Base-by-base conservation (phyloP, 2,797 vertebrate genomes). In the Antennarius maculatus region DNA sequence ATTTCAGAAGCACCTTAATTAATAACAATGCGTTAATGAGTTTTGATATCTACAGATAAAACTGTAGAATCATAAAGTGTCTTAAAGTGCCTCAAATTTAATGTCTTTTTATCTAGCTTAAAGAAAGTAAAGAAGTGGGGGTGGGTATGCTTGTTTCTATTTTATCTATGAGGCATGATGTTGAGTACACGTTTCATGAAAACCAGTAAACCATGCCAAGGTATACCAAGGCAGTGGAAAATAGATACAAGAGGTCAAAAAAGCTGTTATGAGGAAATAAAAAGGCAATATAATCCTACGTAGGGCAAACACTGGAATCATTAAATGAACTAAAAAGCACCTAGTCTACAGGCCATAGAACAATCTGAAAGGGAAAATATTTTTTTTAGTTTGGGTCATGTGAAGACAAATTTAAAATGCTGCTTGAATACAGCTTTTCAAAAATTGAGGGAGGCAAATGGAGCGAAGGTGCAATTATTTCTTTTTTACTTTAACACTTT, bases 251-350 rank as follows among this genome's bases (percentile, higher is more conserved):
- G 69, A 81, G 82, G 81, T 89, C 84, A 84, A 48, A 75, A 60
- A 80, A 61, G 65, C 72, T 76, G 79, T 84, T 84, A 89, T 84
- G 76, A 88, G 72, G 63, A 63, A 85, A 86, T 81, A 76, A 86
- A 77, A 77, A 72, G 58, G 76, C 71, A 85, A 84, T 88, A 81
- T 83, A 80, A 81, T 34, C 65, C 37, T 6, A 60, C n/a, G 8
- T 45, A 54, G 74, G 27, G 57, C 83, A 84, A 79, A 88, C 65
- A 80, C 66, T 56, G 50, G 80, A 62, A 78, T 81, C 64, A 72
- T 86, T 77, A 86, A 86, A 56, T 63, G 29, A 64, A 70, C 62
- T 67, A 59, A 80, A 79, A 77, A 68, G 47, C 54, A 61, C 63
- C 70, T 61, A 39, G 42, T 13, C 11, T 52, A 72, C 6, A 12